Evolutionary conservation across 2,113 vertebrate genomes (phyloP).

Genomic region (Microtus richardsoni): DNA sequence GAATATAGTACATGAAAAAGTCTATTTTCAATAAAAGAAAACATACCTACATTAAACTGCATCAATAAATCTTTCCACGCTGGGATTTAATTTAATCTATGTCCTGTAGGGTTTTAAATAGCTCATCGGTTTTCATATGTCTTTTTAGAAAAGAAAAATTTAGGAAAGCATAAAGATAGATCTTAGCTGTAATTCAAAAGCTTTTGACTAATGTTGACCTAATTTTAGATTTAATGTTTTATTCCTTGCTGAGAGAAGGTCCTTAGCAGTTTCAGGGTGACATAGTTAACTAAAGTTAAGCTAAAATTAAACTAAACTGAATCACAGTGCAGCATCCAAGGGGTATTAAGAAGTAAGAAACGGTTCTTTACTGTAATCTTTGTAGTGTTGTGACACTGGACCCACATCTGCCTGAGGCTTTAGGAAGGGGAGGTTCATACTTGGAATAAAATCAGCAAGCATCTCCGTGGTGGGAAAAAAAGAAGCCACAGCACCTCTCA

Average conservation of each 20-base stretch:
- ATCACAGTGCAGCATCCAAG: not conserved
- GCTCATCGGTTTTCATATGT: not conserved
- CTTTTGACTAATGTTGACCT: constrained; percentile 43
- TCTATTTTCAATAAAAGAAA: not conserved
- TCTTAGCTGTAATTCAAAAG: constrained; percentile 41
- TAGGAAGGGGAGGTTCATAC: not conserved
- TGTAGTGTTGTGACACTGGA: not conserved
- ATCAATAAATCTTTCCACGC: not conserved
- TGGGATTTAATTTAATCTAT: constrained; percentile 23
- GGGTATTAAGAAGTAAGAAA: not conserved
- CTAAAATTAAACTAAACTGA: not conserved
- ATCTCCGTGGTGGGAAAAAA: not conserved
- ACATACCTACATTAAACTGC: not conserved
- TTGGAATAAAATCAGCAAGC: not conserved
- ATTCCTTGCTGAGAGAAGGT: constrained; percentile 14
- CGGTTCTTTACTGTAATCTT: not conserved
- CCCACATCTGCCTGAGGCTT: not conserved
- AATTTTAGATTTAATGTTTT: constrained; percentile 53
- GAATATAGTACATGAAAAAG: not conserved
- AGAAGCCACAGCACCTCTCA: not conserved
- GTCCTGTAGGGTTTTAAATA: not conserved
- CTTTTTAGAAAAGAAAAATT: constrained; percentile 36
- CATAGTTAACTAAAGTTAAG: constrained; percentile 29
- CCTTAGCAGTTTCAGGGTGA: not conserved
- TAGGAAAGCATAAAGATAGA: constrained; percentile 37